A percentile compares a stretch with the other conserved stretches of the same genome.
phyloP scores from a whole-genome alignment of 2,797 vertebrate genomes.

The Parauchenoglanis ngamensis region DNA sequence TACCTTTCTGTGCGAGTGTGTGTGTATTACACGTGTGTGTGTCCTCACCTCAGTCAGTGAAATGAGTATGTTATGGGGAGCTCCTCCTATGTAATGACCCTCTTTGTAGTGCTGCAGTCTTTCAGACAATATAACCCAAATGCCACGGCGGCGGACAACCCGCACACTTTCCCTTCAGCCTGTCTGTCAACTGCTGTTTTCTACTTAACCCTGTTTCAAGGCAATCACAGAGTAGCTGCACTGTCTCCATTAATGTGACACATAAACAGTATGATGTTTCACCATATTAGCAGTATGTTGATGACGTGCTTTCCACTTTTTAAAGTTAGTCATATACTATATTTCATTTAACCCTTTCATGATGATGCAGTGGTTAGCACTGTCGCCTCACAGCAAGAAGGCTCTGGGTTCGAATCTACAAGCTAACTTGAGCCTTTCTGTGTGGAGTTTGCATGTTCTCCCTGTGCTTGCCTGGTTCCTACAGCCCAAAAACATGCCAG shows the following conservation, averaged over 20 bases:
- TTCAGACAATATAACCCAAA: slow-evolving; percentile 51
- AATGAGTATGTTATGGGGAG: slow-evolving; percentile 59
- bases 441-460: no score
- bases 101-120: slow-evolving; percentile 51
- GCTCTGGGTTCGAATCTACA: no score
- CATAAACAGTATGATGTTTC: background rate
- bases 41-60: slow-evolving; percentile 55
- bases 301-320: background rate
- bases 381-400: no score
- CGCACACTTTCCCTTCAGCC: slow-evolving; percentile 14
- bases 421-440: no score
- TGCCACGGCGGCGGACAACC: slow-evolving; percentile 19
- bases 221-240: background rate
- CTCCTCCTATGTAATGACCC: slow-evolving; percentile 69
- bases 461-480: no score
- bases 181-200: background rate
- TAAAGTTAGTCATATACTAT: background rate
- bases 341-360: background rate
- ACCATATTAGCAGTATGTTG: background rate
- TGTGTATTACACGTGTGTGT: slow-evolving; percentile 59
- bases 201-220: background rate
- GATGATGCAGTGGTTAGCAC: no score
- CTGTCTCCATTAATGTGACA: background rate
- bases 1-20: slow-evolving; percentile 46
- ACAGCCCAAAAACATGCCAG: no score